Evolutionary conservation across 2,888 invertebrate genomes (phyloP), one percentile per base, ranked within the genome.

Genomic region (Glomeris marginata): DNA sequence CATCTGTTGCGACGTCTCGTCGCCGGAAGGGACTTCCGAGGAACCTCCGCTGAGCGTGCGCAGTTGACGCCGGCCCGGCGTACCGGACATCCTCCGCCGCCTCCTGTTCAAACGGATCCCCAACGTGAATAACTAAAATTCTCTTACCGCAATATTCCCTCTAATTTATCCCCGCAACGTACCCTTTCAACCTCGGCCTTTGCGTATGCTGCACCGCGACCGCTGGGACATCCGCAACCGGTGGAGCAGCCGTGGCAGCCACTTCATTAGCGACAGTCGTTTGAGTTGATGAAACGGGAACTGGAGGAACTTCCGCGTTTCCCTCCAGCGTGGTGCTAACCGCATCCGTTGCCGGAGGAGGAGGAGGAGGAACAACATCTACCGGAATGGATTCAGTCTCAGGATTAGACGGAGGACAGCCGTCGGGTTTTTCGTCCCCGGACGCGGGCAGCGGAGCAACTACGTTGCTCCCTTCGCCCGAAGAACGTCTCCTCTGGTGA

Each of bases 1-100:
- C 51, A 41, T 53, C 44, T 42, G 52, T 33, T 55, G 55, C 50
- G 61, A 60, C 46, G 57, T 58, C 57, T 84, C 84, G 60, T 88
- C 86, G 1, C 78, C 79, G 1, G 61, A 61, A 0, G 84, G 82
- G 5, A 83, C 81, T 2, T 63, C 57, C 59, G 83, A 81, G 1
- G 82, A 81, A 62, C 84, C 84, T 0, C 80, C 81, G 0, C 83
- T 84, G 64, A 82, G 82, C 21, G 82, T 66, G 11, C 84, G 74
- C 28, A 52, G 56, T 6, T 80, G 78, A 46, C 83, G 73, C 3
- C 73, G 66, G 16, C 73, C 66, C 50, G 70, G 69, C 52, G 72
- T 63, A 28, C 77, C 78, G 1, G 75, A 73, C 0, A 79, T 78
- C 57, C 60, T 18, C 55, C 59, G 33, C 80, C 70, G 0, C 79